These are phyloP conservation scores for Stenichneumon culpator DNA, from an alignment of 2,888 invertebrate genomes.

Conservation along the genomic window DNA sequence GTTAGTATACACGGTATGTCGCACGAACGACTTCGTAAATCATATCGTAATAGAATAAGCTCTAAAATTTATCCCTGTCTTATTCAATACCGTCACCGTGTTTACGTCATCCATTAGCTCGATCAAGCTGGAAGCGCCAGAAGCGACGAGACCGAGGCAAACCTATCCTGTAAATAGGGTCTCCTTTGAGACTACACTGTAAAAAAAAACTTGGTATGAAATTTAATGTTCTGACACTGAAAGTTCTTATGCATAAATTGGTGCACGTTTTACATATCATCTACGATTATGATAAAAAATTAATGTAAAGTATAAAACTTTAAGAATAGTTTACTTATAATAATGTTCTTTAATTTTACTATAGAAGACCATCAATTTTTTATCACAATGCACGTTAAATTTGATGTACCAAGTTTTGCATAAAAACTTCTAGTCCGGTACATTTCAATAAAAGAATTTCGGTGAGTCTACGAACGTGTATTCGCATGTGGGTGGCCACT, in stretches of 20 bases:
- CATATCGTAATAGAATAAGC: conserved; percentile 35
- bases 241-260: background rate
- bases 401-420: too few relatives aligned
- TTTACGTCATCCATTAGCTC: background rate
- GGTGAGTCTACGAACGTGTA: background rate
- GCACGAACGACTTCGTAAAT: conserved; percentile 38
- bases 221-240: background rate
- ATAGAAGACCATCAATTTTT: background rate
- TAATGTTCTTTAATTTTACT: background rate
- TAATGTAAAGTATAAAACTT: too few relatives aligned
- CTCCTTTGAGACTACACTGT: background rate
- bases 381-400: background rate
- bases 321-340: background rate
- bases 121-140: background rate
- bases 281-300: too few relatives aligned
- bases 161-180: background rate
- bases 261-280: too few relatives aligned
- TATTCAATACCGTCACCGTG: conserved; percentile 38
- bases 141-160: background rate
- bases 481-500: background rate
- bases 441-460: too few relatives aligned
- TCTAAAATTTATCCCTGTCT: conserved; percentile 24
- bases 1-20: background rate
- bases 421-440: too few relatives aligned
- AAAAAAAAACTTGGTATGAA: background rate